Conservation (phyloP, 2,888 invertebrate genomes). For the Cryptocephalus moraei region DNA sequence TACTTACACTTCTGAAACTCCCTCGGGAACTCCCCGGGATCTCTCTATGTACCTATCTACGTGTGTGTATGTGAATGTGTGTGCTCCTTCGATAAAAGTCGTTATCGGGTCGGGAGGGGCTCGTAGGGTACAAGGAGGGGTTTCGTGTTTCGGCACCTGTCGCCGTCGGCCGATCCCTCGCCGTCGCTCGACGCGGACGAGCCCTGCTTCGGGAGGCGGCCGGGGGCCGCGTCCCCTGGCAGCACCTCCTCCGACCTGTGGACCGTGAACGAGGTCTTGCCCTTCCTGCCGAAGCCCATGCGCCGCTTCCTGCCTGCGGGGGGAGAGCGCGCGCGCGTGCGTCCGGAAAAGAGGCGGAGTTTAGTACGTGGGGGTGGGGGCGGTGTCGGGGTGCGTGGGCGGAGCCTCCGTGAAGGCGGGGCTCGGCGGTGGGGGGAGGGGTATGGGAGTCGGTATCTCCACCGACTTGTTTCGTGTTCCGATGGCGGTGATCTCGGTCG, state of each 20-base stretch:
- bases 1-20: too few species aligned
- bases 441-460: too few species aligned
- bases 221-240: constrained; percentile 72
- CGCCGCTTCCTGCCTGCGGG: constrained; percentile 79
- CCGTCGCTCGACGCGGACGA: constrained; percentile 92
- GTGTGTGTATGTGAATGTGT: too few species aligned
- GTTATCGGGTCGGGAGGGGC: constrained; percentile 4
- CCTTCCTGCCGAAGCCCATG: constrained; percentile 91
- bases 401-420: constrained; percentile 8
- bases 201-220: constrained; percentile 57
- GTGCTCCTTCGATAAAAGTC: constrained; percentile 20
- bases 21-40: too few species aligned
- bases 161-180: constrained; percentile 72
- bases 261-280: constrained; percentile 93
- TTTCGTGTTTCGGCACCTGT: constrained; percentile 50
- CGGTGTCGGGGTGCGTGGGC: constrained; percentile 24
- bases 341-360: not conserved
- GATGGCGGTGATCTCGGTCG: too few species aligned
- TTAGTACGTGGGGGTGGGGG: constrained; percentile 2
- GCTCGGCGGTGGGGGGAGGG: too few species aligned
- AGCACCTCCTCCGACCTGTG: constrained; percentile 97
- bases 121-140: not conserved
- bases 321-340: too few species aligned
- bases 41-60: constrained; percentile 39
- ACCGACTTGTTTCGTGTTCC: too few species aligned